Base-by-base conservation (phyloP, 2,797 vertebrate species). In the Microctenopoma lineatum region DNA sequence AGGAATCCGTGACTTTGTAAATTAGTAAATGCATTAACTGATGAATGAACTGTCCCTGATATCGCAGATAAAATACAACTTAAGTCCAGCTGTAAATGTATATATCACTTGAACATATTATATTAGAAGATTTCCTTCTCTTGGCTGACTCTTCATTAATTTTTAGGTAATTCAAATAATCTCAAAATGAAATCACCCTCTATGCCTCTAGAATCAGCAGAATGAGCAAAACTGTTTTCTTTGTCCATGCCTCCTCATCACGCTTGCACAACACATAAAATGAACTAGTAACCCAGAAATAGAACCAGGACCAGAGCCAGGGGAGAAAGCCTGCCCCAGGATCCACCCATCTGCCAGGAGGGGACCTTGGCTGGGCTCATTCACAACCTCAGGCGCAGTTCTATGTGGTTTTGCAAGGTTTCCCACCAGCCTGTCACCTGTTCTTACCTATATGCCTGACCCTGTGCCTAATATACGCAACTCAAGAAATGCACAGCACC, bases 301-400 rank as follows among this genome's bases (percentile, higher is more conserved):
- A 81, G 79, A 85, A 47, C 53, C 51, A 64, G 53, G 66, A 56
- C 34, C 36, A 67, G 58, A 64, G 76, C 80, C 53, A 11, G 32
- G 51, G 58, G 10, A 14, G 5, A 16, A 18, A 74, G 51, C 58
- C 72, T 62, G 84, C 85, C 76, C 67, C 70, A 51, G 83, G 82
- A 80, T 65, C 70, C 54, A 68, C 67, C 91, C 90, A 90, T 89
- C 88, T 91, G 92, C 73, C 59, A 65, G 12, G 9, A 53, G 52
- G 70, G 50, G 55, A 82, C 47, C 66, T 81, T 84, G 73, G 85
- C 89, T 66, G 50, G 55, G 70, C 52, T 79, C 60, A 0, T 42
- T 50, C 61, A 47, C 66, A 57, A 48, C 80, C 76, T 78, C 56
- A 75, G 75, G 80, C 54, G 34, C 13, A 15, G 41, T 25, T 73